Conservation (phyloP, 2,888 invertebrate genomes). For the Ophion ventricosus region DNA sequence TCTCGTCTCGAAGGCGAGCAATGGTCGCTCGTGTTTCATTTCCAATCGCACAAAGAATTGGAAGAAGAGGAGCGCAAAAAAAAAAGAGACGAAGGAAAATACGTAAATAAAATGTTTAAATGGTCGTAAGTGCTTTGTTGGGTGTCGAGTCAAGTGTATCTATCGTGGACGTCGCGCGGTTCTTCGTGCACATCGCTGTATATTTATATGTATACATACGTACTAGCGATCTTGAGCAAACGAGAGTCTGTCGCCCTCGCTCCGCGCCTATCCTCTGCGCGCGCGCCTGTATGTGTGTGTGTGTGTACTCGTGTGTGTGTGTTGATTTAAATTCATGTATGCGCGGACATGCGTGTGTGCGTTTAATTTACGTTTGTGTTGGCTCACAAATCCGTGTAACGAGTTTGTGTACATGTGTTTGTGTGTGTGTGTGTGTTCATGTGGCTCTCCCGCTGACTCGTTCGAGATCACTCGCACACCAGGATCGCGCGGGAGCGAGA, state of each 20-base stretch:
- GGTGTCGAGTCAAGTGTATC: slow-evolving; percentile 74
- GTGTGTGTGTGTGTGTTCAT: slow-evolving; percentile 10
- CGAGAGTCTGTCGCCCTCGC: background rate
- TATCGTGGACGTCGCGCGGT: slow-evolving; percentile 39
- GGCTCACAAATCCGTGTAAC: slow-evolving; percentile 67
- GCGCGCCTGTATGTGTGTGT: too few species aligned
- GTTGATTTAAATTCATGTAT: slow-evolving; percentile 28
- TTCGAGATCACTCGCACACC: slow-evolving; percentile 25
- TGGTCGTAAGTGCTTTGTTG: slow-evolving; percentile 72
- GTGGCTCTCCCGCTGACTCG: slow-evolving; percentile 53
- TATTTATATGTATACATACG: slow-evolving; percentile 4
- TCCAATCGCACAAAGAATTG: slow-evolving; percentile 10
- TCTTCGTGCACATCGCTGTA: slow-evolving; percentile 19
- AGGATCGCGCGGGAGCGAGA: slow-evolving; percentile 32
- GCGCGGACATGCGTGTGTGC: slow-evolving; percentile 12
- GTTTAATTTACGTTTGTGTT: slow-evolving; percentile 33
- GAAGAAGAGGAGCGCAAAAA: background rate
- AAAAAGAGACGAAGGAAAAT: slow-evolving; percentile 29
- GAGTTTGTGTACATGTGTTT: background rate
- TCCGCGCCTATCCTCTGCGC: slow-evolving; percentile 10
- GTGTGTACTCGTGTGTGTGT: too few species aligned
- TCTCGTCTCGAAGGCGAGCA: slow-evolving; percentile 2
- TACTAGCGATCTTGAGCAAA: slow-evolving; percentile 5
- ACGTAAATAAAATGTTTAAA: slow-evolving; percentile 71
- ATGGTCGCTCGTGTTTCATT: slow-evolving; percentile 16